Conservation (phyloP, 1,140 invertebrate species). For the Pseudoatta argentina region DNA sequence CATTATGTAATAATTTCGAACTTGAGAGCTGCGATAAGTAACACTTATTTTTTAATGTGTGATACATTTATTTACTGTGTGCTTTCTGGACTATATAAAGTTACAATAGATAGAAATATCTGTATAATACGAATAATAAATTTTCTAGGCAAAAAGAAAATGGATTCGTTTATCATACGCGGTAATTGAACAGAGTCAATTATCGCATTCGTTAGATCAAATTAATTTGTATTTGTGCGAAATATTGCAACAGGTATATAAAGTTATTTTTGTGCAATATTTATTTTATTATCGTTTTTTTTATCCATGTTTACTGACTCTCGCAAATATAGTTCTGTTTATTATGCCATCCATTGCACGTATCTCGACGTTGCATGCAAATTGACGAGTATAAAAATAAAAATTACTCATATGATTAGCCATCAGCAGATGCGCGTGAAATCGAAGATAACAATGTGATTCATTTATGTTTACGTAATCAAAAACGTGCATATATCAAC, state of each 20-base stretch:
- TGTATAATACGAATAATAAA: neutral
- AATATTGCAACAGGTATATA: neutral
- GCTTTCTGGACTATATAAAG: neutral
- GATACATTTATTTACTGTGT: neutral
- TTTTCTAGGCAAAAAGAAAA: neutral
- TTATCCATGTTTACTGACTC: neutral
- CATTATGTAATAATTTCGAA: no score
- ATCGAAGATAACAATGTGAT: constrained; percentile 57
- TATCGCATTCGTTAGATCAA: neutral
- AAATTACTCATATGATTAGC: constrained; percentile 14
- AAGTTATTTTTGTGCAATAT: neutral
- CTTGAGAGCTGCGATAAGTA: neutral
- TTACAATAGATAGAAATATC: constrained; percentile 2
- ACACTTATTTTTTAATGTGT: neutral
- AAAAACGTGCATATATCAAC: neutral
- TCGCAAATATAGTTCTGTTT: neutral
- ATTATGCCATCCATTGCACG: neutral
- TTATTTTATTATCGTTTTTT: constrained; percentile 23
- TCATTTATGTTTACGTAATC: constrained; percentile 34
- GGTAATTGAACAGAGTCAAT: constrained; percentile 7
- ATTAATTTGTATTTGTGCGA: constrained; percentile 31
- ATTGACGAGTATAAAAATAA: constrained; percentile 20
- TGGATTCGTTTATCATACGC: neutral
- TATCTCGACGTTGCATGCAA: constrained; percentile 1
- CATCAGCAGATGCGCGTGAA: neutral